Conservation (phyloP, 1,140 invertebrate species). For the Drosophila triauraria region DNA sequence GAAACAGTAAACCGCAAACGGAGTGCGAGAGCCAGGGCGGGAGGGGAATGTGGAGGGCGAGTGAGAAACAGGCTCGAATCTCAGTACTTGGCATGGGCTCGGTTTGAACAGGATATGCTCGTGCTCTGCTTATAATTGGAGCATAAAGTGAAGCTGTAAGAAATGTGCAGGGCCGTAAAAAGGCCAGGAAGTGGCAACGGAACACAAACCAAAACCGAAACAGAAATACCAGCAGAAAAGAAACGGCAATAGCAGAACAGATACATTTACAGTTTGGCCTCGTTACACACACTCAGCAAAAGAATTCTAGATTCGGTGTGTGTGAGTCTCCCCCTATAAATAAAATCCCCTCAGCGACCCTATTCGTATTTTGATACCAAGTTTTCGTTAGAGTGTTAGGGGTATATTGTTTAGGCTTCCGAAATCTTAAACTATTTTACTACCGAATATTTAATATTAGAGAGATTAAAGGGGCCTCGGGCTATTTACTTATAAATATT, state of each 20-base stretch:
- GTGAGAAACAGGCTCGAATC: constrained; percentile 39
- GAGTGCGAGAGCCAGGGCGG: neutral
- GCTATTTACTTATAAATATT: too few relatives aligned
- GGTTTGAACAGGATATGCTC: constrained; percentile 74
- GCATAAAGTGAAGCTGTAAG: constrained; percentile 78
- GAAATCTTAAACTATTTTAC: neutral
- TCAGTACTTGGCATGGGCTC: constrained; percentile 60
- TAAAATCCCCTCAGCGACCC: constrained; percentile 59
- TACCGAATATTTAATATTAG: neutral
- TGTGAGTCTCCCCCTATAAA: constrained; percentile 57
- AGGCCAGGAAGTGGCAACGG: constrained; percentile 41
- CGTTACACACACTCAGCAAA: constrained; percentile 46
- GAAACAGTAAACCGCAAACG: constrained; percentile 62
- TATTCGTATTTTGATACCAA: constrained; percentile 17
- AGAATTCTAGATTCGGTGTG: constrained; percentile 31
- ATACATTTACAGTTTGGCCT: constrained; percentile 68
- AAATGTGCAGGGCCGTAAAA: constrained; percentile 69
- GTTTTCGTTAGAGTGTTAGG: neutral
- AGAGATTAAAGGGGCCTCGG: neutral
- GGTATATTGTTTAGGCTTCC: neutral
- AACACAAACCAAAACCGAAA: constrained; percentile 53
- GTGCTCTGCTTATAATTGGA: constrained; percentile 79
- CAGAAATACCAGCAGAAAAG: constrained; percentile 30
- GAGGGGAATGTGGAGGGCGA: neutral
- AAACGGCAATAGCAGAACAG: constrained; percentile 32